Evolutionary conservation across 2,888 invertebrate genomes (phyloP), one percentile per base, ranked within the genome.

Genomic region (Raillietiella orientalis): DNA sequence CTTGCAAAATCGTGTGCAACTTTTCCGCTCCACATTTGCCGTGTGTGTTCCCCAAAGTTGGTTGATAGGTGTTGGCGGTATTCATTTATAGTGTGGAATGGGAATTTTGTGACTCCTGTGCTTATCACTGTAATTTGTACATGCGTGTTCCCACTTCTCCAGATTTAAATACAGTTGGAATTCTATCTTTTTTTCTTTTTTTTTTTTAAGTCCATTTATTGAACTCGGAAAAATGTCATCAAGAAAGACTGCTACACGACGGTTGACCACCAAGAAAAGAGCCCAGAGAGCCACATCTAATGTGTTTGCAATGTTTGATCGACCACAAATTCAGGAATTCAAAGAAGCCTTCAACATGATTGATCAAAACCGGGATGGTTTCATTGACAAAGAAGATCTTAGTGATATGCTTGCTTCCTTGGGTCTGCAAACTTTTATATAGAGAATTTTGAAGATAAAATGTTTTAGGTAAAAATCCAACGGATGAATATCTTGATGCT

Each of bases 281-380:
- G 93, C 93, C 25, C 93, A 93, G 52, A 63, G 96, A 31, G 96
- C 93, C 28, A 96, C 96, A 30, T 87, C 87, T 32, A 96, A 96
- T 64, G 93, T 96, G 4, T 96, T 96, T 46, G 93, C 93, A 28
- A 96, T 96, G 93, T 96, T 96, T 45, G 93, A 93, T 50, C 93
- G 96, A 51, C 90, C 93, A 1, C 96, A 96, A 52, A 96, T 96
- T 38, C 90, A 93, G 19, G 93, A 96, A 49, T 96, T 96, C 49
- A 96, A 96, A 46, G 96, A 96, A 50, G 93, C 96, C 1, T 96
- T 96, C 48, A 96, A 96, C 45, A 93, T 96, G 90, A 93, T 96
- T 41, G 96, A 96, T 45, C 93, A 96, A 47, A 93, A 96, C 49
- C 64, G 90, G 31, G 96, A 96, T 50, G 93, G 96, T 1, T 96